Percentiles rank a stretch among this genome's conserved stretches.
These are phyloP conservation scores for Emydocephalus ijimae DNA, from an alignment of 2,113 vertebrate species.

Conservation along the genomic window DNA sequence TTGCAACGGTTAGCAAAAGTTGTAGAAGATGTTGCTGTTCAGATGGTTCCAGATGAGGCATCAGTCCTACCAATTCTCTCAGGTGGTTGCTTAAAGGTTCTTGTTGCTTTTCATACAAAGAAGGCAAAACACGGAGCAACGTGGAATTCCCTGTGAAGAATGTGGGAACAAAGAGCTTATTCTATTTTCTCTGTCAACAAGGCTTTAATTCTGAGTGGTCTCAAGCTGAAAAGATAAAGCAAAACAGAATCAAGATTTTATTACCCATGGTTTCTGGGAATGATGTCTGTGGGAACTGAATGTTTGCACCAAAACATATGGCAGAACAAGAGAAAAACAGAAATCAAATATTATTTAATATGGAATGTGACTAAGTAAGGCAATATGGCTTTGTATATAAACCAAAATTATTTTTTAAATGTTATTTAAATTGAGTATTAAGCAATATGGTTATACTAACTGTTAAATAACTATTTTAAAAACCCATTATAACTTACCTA, in stretches of 20 bases:
- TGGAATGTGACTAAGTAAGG: not conserved
- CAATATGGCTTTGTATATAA: not conserved
- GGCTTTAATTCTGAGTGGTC: not conserved
- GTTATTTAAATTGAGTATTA: conserved; percentile 29
- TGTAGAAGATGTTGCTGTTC: conserved; percentile 86
- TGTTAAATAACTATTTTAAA: conserved; percentile 17
- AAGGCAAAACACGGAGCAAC: conserved; percentile 86
- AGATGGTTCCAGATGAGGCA: conserved; percentile 75
- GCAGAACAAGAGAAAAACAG: not conserved
- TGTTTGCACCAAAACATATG: not conserved
- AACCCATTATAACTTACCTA: conserved; percentile 28
- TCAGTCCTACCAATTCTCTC: conserved; percentile 72
- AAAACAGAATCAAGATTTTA: not conserved
- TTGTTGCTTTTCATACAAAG: conserved; percentile 81
- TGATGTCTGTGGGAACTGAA: not conserved
- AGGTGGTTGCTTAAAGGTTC: conserved; percentile 73
- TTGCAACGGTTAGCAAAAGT: conserved; percentile 81
- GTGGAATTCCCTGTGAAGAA: conserved; percentile 80
- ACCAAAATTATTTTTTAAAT: conserved; percentile 13
- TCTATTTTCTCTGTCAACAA: not conserved
- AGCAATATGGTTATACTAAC: conserved; percentile 22
- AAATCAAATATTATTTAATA: conserved; percentile 1
- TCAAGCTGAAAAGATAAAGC: not conserved
- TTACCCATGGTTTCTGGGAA: not conserved
- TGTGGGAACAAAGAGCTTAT: not conserved